Conservation (phyloP, 23 tunicate species). For the Botrylloides violaceus region DNA sequence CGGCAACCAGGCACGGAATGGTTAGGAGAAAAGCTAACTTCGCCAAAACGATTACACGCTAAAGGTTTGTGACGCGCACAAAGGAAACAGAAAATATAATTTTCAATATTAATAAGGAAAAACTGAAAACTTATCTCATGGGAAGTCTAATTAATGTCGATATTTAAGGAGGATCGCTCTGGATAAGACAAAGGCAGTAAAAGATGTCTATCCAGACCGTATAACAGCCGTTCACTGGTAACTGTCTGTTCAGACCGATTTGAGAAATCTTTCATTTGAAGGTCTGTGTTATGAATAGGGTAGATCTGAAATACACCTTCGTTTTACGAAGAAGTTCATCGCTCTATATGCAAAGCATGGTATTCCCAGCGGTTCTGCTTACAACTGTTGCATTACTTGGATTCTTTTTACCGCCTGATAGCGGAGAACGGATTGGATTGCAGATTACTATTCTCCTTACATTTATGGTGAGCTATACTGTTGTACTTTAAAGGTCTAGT, state of each 20-base stretch:
- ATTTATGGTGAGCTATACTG: constrained; percentile 51
- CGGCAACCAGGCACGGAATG: no score
- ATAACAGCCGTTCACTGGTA: constrained; percentile 32
- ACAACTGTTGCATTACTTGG: constrained; percentile 79
- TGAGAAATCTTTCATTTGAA: no score
- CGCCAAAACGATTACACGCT: no score
- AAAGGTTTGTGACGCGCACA: no score
- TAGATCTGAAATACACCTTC: constrained; percentile 33
- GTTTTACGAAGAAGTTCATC: constrained; percentile 52
- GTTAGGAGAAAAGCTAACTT: no score
- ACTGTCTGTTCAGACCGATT: no score
- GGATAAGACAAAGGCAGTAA: constrained; percentile 4
- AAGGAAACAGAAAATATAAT: no score
- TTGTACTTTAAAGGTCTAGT: neutral
- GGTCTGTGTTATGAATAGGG: constrained; percentile 22
- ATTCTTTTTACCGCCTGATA: constrained; percentile 78
- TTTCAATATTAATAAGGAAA: no score
- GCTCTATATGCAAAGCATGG: constrained; percentile 80
- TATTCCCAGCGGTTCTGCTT: constrained; percentile 72
- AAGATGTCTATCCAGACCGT: constrained; percentile 29
- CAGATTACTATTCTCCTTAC: constrained; percentile 81
- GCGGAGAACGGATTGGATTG: constrained; percentile 82
- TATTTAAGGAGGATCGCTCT: neutral
- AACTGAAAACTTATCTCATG: no score
- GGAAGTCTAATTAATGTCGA: no score